A percentile compares a stretch with the other conserved stretches of the same genome.
phyloP scores from a whole-genome alignment of 2,113 vertebrate genomes.

The Podiceps cristatus region DNA sequence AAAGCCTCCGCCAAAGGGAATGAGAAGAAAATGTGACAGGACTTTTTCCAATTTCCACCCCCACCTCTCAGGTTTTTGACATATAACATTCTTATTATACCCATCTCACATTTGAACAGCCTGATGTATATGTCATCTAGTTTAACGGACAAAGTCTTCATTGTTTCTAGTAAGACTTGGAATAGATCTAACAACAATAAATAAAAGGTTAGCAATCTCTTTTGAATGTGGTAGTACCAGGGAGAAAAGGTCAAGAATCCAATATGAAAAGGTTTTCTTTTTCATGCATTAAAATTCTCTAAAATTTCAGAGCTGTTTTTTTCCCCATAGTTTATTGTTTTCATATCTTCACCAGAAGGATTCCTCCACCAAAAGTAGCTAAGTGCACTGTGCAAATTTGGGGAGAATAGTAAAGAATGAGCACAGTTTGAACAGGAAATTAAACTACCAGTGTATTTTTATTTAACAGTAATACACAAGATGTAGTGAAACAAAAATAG shows the following conservation, averaged over 20 bases:
- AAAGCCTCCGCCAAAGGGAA: not conserved
- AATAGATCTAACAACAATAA: not conserved
- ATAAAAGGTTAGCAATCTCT: not conserved
- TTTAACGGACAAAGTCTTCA: not conserved
- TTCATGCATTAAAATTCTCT: not conserved
- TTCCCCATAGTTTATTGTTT: not conserved
- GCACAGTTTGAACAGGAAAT: not conserved
- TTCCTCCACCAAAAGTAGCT: not conserved
- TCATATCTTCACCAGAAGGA: not conserved
- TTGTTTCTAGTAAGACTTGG: not conserved
- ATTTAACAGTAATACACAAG: not conserved
- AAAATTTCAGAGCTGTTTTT: not conserved
- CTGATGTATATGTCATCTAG: not conserved
- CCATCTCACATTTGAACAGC: not conserved
- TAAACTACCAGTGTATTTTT: not conserved
- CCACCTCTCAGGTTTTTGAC: not conserved
- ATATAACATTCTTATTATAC: not conserved
- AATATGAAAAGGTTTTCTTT: not conserved
- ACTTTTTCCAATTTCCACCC: not conserved
- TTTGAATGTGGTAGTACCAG: not conserved
- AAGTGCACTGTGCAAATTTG: not conserved
- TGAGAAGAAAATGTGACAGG: accelerated
- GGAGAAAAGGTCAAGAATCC: not conserved
- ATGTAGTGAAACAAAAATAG: not conserved
- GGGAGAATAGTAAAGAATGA: not conserved